phyloP scores from a whole-genome alignment of 2,113 vertebrate genomes.

The Cyanistes caeruleus region DNA sequence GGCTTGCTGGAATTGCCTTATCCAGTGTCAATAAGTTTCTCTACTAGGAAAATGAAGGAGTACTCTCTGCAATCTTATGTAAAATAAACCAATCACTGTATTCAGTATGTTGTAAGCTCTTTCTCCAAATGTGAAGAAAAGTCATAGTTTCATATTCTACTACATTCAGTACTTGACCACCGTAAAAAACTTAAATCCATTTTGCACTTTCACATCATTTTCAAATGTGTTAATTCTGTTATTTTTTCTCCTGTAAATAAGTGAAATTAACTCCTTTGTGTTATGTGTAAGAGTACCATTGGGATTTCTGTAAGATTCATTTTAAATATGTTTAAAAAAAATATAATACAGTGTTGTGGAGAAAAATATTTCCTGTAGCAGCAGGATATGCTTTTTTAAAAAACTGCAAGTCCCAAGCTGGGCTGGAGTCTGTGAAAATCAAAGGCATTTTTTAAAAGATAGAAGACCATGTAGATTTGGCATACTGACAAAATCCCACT shows the following conservation, averaged over 20 bases:
- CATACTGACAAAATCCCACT: slow-evolving; percentile 60
- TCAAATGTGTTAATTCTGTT: slow-evolving; percentile 12
- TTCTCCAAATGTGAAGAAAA: not conserved
- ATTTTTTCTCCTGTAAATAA: slow-evolving; percentile 36
- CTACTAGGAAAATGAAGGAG: not conserved
- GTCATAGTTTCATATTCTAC: not conserved
- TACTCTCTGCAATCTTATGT: not conserved
- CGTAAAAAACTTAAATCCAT: not conserved
- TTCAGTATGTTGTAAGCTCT: not conserved
- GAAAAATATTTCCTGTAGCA: slow-evolving; percentile 69
- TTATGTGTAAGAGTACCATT: not conserved
- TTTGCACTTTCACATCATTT: slow-evolving; percentile 40
- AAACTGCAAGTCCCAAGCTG: slow-evolving; percentile 22
- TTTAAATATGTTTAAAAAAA: slow-evolving; percentile 36
- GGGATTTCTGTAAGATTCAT: slow-evolving; percentile 20
- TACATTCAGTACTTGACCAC: not conserved
- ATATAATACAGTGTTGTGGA: slow-evolving; percentile 27
- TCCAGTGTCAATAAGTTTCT: not conserved
- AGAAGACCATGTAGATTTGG: slow-evolving; percentile 68
- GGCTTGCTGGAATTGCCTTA: not conserved
- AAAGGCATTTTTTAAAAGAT: slow-evolving; percentile 67
- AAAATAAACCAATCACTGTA: not conserved
- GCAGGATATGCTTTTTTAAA: slow-evolving; percentile 44
- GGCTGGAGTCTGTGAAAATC: slow-evolving; percentile 55
- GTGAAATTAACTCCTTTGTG: not conserved